These are phyloP conservation scores for Conger conger DNA, from an alignment of 2,113 vertebrate genomes.

Conservation along the genomic window DNA sequence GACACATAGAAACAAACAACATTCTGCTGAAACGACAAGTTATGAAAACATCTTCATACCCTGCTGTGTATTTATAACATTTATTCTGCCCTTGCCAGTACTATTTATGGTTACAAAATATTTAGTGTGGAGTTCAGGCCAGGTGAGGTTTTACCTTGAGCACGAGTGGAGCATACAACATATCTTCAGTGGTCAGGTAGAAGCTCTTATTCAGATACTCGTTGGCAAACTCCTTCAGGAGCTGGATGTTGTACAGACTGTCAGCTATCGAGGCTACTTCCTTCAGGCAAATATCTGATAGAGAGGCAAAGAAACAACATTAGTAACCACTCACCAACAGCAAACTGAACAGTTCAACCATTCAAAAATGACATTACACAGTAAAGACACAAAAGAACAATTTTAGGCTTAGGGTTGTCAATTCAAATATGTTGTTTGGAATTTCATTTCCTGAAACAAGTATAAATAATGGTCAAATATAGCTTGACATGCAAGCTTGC, in stretches of 20 bases:
- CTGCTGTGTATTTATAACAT: no score
- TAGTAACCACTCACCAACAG: not conserved
- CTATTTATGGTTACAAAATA: no score
- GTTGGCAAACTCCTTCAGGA: conserved; percentile 84
- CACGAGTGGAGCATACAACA: conserved; percentile 86
- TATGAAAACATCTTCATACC: no score
- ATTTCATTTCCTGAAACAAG: no score
- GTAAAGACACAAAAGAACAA: not conserved
- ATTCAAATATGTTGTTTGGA: not conserved
- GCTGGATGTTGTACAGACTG: conserved; percentile 89
- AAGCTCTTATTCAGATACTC: conserved; percentile 88
- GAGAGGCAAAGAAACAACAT: conserved; percentile 13
- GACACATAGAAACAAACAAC: no score
- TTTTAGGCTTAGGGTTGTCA: no score
- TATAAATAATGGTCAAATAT: no score
- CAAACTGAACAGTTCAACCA: not conserved
- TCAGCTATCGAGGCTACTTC: conserved; percentile 86
- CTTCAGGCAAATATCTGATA: conserved; percentile 90
- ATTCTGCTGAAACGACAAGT: no score
- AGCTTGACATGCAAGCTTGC: no score
- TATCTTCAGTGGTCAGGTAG: conserved; percentile 86
- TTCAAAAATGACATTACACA: not conserved
- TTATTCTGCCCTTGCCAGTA: no score
- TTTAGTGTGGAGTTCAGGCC: not conserved
- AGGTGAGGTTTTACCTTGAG: conserved; percentile 77